Evolutionary conservation across 2,888 invertebrate species (phyloP).

Genomic region (Argynnis bischoffii): DNA sequence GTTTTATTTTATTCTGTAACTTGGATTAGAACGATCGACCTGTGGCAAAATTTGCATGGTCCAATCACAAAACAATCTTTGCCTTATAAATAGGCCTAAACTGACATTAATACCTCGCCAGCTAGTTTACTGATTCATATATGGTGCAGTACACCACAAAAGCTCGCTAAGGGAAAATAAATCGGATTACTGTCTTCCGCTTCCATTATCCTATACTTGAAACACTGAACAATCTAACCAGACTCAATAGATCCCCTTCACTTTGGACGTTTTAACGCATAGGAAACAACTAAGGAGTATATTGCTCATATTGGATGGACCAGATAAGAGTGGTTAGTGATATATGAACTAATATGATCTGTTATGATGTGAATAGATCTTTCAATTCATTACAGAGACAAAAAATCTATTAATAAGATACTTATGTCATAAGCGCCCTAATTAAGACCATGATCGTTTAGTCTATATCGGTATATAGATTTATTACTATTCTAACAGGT

Average conservation of each 20-base stretch:
- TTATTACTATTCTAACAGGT: too few species aligned
- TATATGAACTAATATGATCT: too few species aligned
- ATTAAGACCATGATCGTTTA: too few species aligned
- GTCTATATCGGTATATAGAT: too few species aligned
- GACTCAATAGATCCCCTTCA: constrained; percentile 23
- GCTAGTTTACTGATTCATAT: constrained; percentile 17
- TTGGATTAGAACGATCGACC: too few species aligned
- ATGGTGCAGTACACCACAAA: constrained; percentile 17
- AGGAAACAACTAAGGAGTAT: neutral
- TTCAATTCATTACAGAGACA: too few species aligned
- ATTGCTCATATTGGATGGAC: too few species aligned
- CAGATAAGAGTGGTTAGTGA: too few species aligned
- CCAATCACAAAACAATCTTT: neutral
- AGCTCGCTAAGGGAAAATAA: constrained; percentile 39
- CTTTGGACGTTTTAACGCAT: neutral
- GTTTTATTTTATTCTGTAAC: too few species aligned
- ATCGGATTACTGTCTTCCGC: constrained; percentile 41
- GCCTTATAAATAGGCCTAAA: constrained; percentile 4
- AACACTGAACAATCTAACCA: constrained; percentile 21
- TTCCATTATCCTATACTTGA: constrained; percentile 41
- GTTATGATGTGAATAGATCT: too few species aligned
- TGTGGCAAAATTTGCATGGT: neutral
- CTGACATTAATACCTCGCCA: constrained; percentile 7
- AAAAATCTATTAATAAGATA: too few species aligned
- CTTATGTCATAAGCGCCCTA: too few species aligned